These are phyloP conservation scores for Rhorus exstirpatorius DNA, from an alignment of 2,888 invertebrate species.

Conservation along the genomic window DNA sequence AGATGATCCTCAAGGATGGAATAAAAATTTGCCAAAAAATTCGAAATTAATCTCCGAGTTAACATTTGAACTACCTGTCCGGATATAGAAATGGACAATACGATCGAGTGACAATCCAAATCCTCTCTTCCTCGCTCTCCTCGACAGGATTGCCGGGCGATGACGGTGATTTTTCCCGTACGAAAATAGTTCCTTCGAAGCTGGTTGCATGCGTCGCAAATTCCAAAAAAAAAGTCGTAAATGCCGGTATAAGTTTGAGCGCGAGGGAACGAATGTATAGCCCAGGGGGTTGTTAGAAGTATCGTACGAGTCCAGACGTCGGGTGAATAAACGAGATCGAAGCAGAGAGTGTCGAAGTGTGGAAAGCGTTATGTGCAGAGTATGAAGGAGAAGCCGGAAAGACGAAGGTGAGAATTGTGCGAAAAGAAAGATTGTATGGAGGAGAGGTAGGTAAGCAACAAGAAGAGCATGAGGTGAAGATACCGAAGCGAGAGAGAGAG, in stretches of 20 bases:
- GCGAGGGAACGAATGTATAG: constrained; percentile 43
- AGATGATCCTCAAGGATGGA: too few species aligned
- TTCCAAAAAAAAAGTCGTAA: background rate
- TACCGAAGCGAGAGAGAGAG: constrained; percentile 20
- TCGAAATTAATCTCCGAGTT: too few species aligned
- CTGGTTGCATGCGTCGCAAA: background rate
- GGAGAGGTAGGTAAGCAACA: background rate
- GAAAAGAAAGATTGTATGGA: constrained; percentile 4
- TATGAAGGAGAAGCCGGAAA: background rate
- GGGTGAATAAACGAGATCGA: constrained; percentile 59
- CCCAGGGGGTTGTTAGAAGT: constrained; percentile 62
- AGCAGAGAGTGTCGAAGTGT: constrained; percentile 46
- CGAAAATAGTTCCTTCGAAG: background rate
- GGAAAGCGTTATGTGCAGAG: background rate
- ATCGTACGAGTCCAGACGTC: constrained; percentile 53
- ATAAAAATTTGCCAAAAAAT: too few species aligned
- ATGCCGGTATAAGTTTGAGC: background rate
- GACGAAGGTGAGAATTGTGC: constrained; percentile 30
- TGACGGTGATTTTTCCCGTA: too few species aligned
- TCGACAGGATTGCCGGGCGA: too few species aligned
- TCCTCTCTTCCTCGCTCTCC: too few species aligned
- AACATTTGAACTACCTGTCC: too few species aligned
- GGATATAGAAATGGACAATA: too few species aligned
- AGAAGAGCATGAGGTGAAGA: constrained; percentile 4
- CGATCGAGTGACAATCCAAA: too few species aligned